phyloP scores from a whole-genome alignment of 2,888 invertebrate species.

The Penaeus monodon region DNA sequence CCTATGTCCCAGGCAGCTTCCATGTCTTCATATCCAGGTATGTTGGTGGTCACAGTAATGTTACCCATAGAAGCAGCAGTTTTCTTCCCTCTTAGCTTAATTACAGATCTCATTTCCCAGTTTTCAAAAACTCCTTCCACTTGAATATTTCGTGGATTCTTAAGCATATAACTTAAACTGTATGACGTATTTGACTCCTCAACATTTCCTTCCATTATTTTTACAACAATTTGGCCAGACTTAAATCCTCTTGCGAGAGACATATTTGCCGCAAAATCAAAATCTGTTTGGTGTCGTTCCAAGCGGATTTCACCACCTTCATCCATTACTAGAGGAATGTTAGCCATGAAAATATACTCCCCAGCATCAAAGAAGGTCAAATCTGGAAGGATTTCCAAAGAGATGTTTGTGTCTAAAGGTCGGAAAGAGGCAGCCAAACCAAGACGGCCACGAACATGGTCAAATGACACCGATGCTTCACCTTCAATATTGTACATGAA shows the following conservation, averaged over 20 bases:
- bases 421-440: constrained; percentile 1
- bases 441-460: constrained; percentile 11
- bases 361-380: constrained; percentile 26
- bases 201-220: neutral
- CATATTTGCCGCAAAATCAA: constrained; percentile 13
- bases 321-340: constrained; percentile 15
- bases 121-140: constrained; percentile 14
- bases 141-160: constrained; percentile 14
- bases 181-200: constrained; percentile 19
- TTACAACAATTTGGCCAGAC: neutral
- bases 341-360: constrained; percentile 15
- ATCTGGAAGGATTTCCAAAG: neutral
- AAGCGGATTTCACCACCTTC: constrained; percentile 6
- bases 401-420: neutral
- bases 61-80: constrained; percentile 2
- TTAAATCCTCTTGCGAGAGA: constrained; percentile 6
- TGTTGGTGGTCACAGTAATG: constrained; percentile 33
- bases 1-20: constrained; percentile 37
- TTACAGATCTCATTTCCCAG: constrained; percentile 7
- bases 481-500: constrained; percentile 21
- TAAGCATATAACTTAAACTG: constrained; percentile 21
- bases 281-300: constrained; percentile 9
- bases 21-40: constrained; percentile 31
- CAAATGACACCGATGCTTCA: neutral
- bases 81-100: constrained; percentile 13